phyloP scores from a whole-genome alignment of 1,140 invertebrate genomes.

The Drosophila repleta region DNA sequence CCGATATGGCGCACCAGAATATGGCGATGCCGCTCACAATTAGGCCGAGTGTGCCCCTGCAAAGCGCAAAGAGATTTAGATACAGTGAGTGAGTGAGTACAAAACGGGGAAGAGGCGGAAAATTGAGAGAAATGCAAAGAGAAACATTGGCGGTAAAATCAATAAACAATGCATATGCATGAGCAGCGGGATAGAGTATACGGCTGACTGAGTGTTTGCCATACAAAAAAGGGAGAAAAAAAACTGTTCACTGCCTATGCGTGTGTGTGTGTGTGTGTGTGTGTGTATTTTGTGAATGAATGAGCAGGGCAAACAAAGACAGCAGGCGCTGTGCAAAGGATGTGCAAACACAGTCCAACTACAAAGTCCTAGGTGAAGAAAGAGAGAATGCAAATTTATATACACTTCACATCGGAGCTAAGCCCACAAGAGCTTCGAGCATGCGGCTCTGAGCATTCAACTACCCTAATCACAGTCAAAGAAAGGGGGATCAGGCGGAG shows the following conservation, averaged over 20 bases:
- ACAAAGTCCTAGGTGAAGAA: conserved; percentile 34
- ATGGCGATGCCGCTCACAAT: conserved; percentile 88
- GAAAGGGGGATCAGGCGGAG: no score
- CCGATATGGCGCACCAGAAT: conserved; percentile 92
- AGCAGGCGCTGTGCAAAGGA: conserved; percentile 73
- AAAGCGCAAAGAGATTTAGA: conserved; percentile 52
- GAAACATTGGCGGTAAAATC: conserved; percentile 54
- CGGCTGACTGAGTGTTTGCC: conserved; percentile 40
- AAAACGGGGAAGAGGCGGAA: conserved; percentile 3
- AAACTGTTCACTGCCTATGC: neutral
- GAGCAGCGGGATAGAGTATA: conserved; percentile 47
- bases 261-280: conserved; percentile 4
- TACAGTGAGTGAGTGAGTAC: conserved; percentile 25
- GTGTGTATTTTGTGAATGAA: conserved; percentile 68
- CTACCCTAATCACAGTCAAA: neutral
- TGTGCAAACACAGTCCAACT: conserved; percentile 64
- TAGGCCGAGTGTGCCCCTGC: conserved; percentile 85
- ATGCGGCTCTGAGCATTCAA: neutral
- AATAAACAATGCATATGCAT: conserved; percentile 81
- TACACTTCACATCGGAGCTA: conserved; percentile 19
- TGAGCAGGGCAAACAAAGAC: conserved; percentile 74
- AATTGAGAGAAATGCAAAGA: conserved; percentile 36
- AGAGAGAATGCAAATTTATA: conserved; percentile 58
- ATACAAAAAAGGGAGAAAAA: conserved; percentile 28
- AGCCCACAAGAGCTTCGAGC: conserved; percentile 17